A percentile compares a stretch with the other conserved stretches of the same genome.
Conservation (phyloP, 2,113 vertebrate species). For the Colistium nudipinnis region DNA sequence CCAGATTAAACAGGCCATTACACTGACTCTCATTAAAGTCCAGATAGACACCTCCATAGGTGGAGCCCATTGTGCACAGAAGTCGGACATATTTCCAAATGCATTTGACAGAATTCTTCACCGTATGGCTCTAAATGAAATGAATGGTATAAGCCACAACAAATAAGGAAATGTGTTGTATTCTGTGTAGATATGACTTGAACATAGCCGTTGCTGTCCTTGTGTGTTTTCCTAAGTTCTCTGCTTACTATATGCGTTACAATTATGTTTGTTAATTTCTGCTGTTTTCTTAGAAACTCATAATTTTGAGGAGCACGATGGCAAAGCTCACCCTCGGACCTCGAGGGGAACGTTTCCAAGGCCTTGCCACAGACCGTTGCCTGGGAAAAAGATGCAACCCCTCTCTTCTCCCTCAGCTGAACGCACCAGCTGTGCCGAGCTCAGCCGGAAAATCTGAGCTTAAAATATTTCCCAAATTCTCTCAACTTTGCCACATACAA, state of each 20-base stretch:
- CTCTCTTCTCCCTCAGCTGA: background rate
- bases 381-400: background rate
- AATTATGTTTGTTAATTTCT: too few species aligned
- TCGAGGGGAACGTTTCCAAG: background rate
- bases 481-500: background rate
- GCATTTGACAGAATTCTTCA: background rate
- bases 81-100: conserved; percentile 6
- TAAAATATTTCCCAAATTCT: background rate
- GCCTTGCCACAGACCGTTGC: background rate
- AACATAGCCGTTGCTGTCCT: too few species aligned
- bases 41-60: conserved; percentile 45
- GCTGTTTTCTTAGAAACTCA: too few species aligned
- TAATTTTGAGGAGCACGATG: background rate
- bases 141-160: too few species aligned
- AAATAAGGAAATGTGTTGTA: too few species aligned
- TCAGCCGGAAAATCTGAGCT: background rate
- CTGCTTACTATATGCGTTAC: too few species aligned
- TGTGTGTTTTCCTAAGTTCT: too few species aligned
- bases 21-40: conserved; percentile 64
- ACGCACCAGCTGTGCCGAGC: background rate
- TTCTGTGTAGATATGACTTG: too few species aligned
- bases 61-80: background rate
- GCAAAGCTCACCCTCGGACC: background rate
- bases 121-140: conserved; percentile 3
- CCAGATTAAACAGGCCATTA: conserved; percentile 75